Conservation (phyloP, 92 coral and sea anemone genomes). For the Umimayanthus kanabou region DNA sequence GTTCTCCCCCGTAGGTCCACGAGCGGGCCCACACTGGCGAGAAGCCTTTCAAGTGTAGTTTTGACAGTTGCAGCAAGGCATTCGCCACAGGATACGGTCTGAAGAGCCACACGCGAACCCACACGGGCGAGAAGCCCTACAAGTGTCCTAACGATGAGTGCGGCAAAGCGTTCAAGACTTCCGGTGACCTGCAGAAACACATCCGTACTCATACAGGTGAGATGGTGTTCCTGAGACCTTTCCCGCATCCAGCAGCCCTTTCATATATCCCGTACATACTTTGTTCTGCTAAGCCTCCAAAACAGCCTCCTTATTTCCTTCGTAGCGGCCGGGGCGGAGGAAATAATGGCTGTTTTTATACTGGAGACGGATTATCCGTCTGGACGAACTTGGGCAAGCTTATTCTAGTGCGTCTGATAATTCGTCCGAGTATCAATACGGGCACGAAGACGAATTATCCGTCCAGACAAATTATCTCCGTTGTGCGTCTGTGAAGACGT, state of each 20-base stretch:
- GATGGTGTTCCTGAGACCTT: conserved; percentile 8
- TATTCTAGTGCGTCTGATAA: too few relatives aligned
- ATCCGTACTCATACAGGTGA: conserved; percentile 95
- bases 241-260: not conserved
- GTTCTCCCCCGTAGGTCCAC: conserved; percentile 70
- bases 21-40: conserved; percentile 98
- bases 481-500: too few relatives aligned
- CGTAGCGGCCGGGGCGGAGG: too few relatives aligned
- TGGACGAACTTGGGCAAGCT: too few relatives aligned
- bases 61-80: conserved; percentile 89
- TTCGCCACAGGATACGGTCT: conserved; percentile 98
- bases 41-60: conserved; percentile 91
- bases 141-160: conserved; percentile 80
- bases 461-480: too few relatives aligned
- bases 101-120: conserved; percentile 96
- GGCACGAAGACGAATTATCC: too few relatives aligned
- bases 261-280: too few relatives aligned
- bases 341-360: too few relatives aligned
- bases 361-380: too few relatives aligned
- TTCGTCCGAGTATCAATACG: too few relatives aligned
- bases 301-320: too few relatives aligned
- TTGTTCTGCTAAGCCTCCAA: too few relatives aligned
- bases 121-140: conserved; percentile 98
- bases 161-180: conserved; percentile 94
- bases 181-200: conserved; percentile 97